A percentile compares a stretch with the other conserved stretches of the same genome.
These are phyloP conservation scores for Ahaetulla prasina DNA, from an alignment of 2,113 vertebrate species.

Conservation along the genomic window DNA sequence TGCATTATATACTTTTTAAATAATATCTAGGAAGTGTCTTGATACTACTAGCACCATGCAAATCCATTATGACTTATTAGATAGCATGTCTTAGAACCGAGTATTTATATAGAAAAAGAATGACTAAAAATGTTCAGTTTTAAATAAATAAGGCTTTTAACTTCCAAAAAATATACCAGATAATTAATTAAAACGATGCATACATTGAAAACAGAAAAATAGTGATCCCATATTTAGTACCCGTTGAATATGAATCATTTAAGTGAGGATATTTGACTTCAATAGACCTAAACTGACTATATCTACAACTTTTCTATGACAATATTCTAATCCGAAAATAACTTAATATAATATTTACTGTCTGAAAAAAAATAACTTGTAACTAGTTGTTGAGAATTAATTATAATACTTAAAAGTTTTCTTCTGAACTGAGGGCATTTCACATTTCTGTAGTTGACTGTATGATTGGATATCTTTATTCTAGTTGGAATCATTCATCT, in stretches of 20 bases:
- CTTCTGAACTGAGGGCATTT: constrained; percentile 37
- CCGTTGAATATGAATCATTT: neutral
- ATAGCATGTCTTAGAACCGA: neutral
- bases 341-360: constrained; percentile 31
- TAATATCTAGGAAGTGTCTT: neutral
- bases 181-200: neutral
- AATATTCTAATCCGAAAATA: constrained; percentile 55
- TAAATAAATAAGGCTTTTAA: neutral
- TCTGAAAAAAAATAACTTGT: constrained; percentile 36
- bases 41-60: neutral
- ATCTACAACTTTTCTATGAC: neutral
- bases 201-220: neutral
- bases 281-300: neutral
- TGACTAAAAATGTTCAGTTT: neutral
- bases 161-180: neutral
- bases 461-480: constrained; percentile 46
- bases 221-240: neutral
- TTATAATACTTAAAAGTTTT: constrained; percentile 39
- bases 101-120: neutral
- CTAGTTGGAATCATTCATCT: constrained; percentile 51
- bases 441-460: constrained; percentile 47
- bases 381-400: constrained; percentile 33
- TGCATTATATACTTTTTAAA: neutral
- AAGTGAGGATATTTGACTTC: neutral
- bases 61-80: neutral